phyloP scores from a whole-genome alignment of 1,140 invertebrate species.

The Psilanteris sp. region DNA sequence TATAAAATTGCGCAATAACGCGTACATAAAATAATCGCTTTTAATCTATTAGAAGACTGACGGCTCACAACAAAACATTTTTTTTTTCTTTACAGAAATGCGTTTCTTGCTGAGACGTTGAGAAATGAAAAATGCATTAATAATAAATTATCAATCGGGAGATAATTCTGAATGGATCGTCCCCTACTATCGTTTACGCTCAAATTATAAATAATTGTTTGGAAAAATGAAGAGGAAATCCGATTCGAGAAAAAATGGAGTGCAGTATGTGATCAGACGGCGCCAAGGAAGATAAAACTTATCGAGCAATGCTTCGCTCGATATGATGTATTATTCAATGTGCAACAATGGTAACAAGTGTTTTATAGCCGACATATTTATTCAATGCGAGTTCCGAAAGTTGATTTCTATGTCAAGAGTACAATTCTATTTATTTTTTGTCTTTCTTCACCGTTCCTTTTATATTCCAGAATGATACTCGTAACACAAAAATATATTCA shows the following conservation, averaged over 20 bases:
- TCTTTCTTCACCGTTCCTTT: not conserved
- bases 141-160: slow-evolving; percentile 19
- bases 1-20: no score
- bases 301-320: slow-evolving; percentile 58
- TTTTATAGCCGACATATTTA: slow-evolving; percentile 33
- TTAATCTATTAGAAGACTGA: no score
- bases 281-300: slow-evolving; percentile 69
- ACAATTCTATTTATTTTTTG: not conserved
- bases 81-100: no score
- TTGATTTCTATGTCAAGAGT: slow-evolving; percentile 24
- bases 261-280: slow-evolving; percentile 63
- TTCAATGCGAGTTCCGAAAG: slow-evolving; percentile 1
- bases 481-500: no score
- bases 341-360: slow-evolving; percentile 44
- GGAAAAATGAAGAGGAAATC: slow-evolving; percentile 28
- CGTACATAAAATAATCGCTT: no score
- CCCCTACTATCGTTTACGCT: slow-evolving; percentile 43
- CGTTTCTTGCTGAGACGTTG: no score
- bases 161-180: slow-evolving; percentile 49
- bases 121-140: no score
- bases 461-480: no score
- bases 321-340: slow-evolving; percentile 55
- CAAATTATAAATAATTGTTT: slow-evolving; percentile 23
- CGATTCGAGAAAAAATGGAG: slow-evolving; percentile 62
- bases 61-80: no score